phyloP scores from a whole-genome alignment of 2,797 vertebrate species.

The Sebastes trivittatus region DNA sequence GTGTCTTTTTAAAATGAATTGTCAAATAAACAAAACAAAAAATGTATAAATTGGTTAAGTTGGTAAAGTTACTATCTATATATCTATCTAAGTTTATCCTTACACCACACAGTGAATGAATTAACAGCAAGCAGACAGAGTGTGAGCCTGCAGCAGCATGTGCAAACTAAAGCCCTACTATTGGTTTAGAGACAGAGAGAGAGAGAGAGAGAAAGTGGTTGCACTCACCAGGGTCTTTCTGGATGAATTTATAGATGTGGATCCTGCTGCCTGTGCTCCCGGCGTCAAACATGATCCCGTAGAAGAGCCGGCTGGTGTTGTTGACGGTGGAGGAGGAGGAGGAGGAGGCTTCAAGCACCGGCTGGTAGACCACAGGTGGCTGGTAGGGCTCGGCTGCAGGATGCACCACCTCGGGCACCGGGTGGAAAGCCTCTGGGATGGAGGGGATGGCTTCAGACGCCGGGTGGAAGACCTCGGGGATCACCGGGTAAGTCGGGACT shows the following conservation, averaged over 20 bases:
- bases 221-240: constrained; percentile 89
- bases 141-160: constrained; percentile 55
- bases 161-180: constrained; percentile 10
- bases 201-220: neutral
- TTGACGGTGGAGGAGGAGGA: constrained; percentile 77
- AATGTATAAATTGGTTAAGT: too few relatives aligned
- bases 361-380: constrained; percentile 12
- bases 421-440: constrained; percentile 71
- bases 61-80: too few relatives aligned
- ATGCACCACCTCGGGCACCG: constrained; percentile 68
- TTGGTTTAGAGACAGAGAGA: constrained; percentile 11
- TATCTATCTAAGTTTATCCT: constrained; percentile 51
- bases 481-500: constrained; percentile 50
- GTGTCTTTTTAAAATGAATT: too few relatives aligned
- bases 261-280: constrained; percentile 98
- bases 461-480: constrained; percentile 73
- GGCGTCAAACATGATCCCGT: constrained; percentile 98
- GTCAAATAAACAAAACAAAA: too few relatives aligned
- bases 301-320: constrained; percentile 82
- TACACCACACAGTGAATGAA: constrained; percentile 73
- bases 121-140: constrained; percentile 61
- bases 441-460: constrained; percentile 65
- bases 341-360: constrained; percentile 58
- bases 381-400: constrained; percentile 63
- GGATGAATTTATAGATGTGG: constrained; percentile 97